A percentile compares a stretch with the other conserved stretches of the same genome.
phyloP scores from a whole-genome alignment of 1,140 invertebrate species.

The Hylaeus anthracinus region DNA sequence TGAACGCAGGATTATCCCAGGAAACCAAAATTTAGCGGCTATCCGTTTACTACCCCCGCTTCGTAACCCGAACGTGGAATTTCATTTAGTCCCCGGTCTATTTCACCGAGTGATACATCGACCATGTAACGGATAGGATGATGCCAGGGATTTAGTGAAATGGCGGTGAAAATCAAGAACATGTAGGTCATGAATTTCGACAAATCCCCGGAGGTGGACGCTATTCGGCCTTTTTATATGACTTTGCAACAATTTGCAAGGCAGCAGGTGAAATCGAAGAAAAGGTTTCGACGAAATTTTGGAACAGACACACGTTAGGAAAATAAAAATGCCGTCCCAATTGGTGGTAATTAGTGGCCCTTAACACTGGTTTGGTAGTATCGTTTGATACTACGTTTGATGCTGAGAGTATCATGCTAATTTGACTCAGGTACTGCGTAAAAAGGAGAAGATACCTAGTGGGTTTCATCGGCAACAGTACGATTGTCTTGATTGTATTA shows the following conservation, averaged over 20 bases:
- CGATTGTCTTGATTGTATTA: no score
- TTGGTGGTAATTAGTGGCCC: no score
- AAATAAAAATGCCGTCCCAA: no score
- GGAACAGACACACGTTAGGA: no score
- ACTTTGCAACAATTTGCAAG: neutral
- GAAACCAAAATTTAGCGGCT: neutral
- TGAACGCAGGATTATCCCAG: neutral
- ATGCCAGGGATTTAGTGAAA: neutral
- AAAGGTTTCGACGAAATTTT: no score
- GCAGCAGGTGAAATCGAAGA: no score
- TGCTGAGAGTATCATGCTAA: no score
- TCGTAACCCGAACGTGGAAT: neutral
- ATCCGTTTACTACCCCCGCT: neutral
- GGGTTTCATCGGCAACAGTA: no score
- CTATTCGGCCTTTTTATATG: neutral
- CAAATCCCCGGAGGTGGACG: neutral
- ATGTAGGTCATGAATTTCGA: neutral
- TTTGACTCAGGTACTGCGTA: no score
- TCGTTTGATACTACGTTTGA: no score
- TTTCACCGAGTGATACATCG: constrained; percentile 13
- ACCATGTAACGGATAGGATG: neutral
- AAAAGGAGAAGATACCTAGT: no score
- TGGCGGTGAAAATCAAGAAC: neutral
- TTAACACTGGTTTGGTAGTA: no score
- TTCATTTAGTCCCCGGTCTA: constrained; percentile 5